Conservation (phyloP, 2,113 vertebrate species). For the Psilopsiagon aurifrons region DNA sequence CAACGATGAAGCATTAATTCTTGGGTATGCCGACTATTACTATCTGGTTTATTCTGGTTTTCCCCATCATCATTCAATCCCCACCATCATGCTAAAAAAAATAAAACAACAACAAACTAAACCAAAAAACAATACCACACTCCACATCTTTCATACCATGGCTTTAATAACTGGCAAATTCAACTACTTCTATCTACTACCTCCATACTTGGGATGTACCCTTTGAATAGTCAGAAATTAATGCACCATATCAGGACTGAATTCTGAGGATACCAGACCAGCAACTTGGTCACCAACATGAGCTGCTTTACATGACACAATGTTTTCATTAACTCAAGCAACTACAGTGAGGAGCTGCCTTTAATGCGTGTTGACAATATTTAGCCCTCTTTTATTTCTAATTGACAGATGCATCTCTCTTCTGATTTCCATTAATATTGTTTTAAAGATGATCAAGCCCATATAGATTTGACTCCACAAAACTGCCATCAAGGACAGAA, state of each 20-base stretch:
- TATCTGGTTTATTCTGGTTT: background rate
- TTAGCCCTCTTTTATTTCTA: background rate
- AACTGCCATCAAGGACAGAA: background rate
- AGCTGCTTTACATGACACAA: background rate
- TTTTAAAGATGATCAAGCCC: background rate
- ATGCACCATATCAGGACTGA: background rate
- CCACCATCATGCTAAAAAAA: background rate
- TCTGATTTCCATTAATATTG: background rate
- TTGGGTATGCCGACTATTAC: background rate
- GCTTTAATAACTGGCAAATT: background rate
- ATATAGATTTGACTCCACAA: background rate
- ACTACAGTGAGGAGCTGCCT: background rate
- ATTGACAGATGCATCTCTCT: fast-evolving
- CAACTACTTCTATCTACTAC: background rate
- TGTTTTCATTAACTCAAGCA: background rate
- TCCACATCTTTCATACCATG: background rate
- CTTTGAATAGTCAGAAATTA: background rate
- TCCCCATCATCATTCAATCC: background rate
- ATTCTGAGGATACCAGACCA: background rate
- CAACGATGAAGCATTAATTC: background rate
- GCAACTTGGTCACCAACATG: background rate
- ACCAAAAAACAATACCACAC: background rate
- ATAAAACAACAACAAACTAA: background rate
- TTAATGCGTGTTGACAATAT: background rate
- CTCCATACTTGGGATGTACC: background rate